phyloP scores from a whole-genome alignment of 2,888 invertebrate genomes.

The Tuberolachnus salignus region DNA sequence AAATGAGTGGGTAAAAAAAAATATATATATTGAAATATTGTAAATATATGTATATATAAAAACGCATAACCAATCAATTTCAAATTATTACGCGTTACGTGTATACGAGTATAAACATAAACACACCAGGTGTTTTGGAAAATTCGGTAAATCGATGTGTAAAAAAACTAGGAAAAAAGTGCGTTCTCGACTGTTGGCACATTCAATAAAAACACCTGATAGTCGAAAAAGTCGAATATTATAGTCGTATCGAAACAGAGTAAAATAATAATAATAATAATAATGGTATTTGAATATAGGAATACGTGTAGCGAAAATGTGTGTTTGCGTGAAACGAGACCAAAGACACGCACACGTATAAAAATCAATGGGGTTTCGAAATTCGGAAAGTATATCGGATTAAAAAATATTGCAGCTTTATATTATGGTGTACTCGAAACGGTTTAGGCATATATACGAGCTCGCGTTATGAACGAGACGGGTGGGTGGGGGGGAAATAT shows the following conservation, averaged over 20 bases:
- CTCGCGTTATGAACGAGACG: background rate
- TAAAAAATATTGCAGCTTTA: background rate
- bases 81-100: slow-evolving; percentile 10
- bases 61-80: slow-evolving; percentile 15
- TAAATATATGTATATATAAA: slow-evolving; percentile 11
- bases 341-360: slow-evolving; percentile 1
- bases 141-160: slow-evolving; percentile 21
- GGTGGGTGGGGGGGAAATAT: too few relatives aligned
- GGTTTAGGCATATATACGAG: background rate
- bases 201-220: slow-evolving; percentile 33
- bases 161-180: background rate
- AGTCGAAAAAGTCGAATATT: background rate
- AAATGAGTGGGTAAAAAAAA: background rate
- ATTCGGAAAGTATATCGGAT: too few relatives aligned
- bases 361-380: background rate
- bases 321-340: background rate
- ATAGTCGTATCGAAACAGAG: slow-evolving; percentile 14
- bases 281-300: slow-evolving; percentile 3
- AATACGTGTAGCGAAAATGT: background rate
- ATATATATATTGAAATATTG: background rate
- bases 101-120: background rate
- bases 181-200: slow-evolving; percentile 30
- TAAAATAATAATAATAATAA: background rate
- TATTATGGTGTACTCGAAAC: background rate
- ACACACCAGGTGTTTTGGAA: slow-evolving; percentile 15